Conservation (phyloP, 2,888 invertebrate genomes). For the Cerceris ruficornis region DNA sequence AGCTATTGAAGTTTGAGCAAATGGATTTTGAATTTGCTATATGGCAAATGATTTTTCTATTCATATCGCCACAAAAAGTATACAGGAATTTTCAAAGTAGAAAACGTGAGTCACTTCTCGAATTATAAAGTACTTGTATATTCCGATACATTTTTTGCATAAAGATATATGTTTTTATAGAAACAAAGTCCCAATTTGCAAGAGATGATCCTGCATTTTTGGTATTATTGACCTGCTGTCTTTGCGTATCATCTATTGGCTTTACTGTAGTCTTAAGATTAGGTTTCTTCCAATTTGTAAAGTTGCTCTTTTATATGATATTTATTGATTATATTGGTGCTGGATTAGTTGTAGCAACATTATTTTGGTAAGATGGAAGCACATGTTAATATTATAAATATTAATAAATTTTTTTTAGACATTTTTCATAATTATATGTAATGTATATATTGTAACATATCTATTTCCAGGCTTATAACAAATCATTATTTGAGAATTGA, state of each 20-base stretch:
- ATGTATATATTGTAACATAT: too few species aligned
- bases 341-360: slow-evolving; percentile 92
- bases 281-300: slow-evolving; percentile 87
- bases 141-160: neutral
- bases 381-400: neutral
- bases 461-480: slow-evolving; percentile 87
- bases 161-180: slow-evolving; percentile 82
- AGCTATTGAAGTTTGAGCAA: slow-evolving; percentile 94
- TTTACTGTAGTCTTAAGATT: slow-evolving; percentile 92
- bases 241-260: slow-evolving; percentile 94
- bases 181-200: slow-evolving; percentile 99
- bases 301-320: slow-evolving; percentile 94
- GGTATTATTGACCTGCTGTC: slow-evolving; percentile 93
- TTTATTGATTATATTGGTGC: slow-evolving; percentile 97
- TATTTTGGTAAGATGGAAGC: slow-evolving; percentile 88
- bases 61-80: slow-evolving; percentile 97
- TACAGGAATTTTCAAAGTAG: slow-evolving; percentile 98
- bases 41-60: slow-evolving; percentile 99
- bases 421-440: neutral
- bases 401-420: neutral
- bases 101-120: slow-evolving; percentile 89
- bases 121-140: neutral
- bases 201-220: slow-evolving; percentile 99
- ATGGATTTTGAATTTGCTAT: slow-evolving; percentile 99
- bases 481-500: slow-evolving; percentile 90